Conservation (phyloP, 2,797 vertebrate species). For the Parauchenoglanis punctatus region DNA sequence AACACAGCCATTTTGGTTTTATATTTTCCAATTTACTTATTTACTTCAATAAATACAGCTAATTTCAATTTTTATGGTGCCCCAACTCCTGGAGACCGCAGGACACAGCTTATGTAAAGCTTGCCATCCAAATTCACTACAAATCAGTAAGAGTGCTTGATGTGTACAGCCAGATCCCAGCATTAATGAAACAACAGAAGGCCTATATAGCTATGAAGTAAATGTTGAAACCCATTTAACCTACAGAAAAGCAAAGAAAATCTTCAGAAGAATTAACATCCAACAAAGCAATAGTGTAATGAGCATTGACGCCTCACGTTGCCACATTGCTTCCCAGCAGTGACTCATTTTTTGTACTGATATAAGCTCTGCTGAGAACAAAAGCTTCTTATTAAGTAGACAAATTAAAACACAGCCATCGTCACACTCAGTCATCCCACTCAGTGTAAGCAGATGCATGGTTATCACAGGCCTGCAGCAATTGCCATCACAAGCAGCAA, state of each 20-base stretch:
- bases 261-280: constrained; percentile 3
- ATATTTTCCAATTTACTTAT: background rate
- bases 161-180: background rate
- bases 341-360: constrained; percentile 25
- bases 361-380: constrained; percentile 54
- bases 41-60: background rate
- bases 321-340: constrained; percentile 2
- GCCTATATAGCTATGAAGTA: background rate
- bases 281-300: background rate
- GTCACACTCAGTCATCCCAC: constrained; percentile 62
- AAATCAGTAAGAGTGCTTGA: background rate
- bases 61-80: background rate
- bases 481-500: constrained; percentile 13
- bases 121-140: background rate
- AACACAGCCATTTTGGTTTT: background rate
- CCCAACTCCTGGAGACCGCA: background rate
- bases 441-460: constrained; percentile 58
- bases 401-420: constrained; percentile 63
- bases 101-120: background rate
- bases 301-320: background rate
- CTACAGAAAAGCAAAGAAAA: constrained; percentile 2
- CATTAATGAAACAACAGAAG: background rate
- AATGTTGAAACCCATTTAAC: background rate
- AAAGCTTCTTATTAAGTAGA: constrained; percentile 61
- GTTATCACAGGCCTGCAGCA: constrained; percentile 69